These are phyloP conservation scores for Dermatemys mawii DNA, from an alignment of 2,113 vertebrate genomes.

Conservation along the genomic window DNA sequence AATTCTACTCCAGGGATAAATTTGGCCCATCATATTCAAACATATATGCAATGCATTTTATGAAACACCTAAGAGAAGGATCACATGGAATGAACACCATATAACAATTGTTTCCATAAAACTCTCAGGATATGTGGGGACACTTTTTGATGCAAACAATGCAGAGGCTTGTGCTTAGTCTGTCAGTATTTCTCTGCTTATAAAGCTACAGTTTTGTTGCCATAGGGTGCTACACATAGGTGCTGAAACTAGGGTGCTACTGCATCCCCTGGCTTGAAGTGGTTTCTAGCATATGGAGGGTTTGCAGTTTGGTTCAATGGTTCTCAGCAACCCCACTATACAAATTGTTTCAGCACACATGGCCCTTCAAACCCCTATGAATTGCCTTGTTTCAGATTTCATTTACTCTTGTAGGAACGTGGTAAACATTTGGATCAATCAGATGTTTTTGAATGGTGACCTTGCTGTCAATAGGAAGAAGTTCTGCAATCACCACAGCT, in stretches of 20 bases:
- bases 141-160: neutral
- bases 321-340: too few species aligned
- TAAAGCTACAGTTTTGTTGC: neutral
- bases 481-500: neutral
- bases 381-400: neutral
- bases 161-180: neutral
- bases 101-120: neutral
- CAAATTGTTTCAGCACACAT: too few species aligned
- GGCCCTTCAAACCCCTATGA: neutral
- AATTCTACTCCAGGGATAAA: neutral
- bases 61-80: neutral
- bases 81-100: neutral
- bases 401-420: constrained; percentile 2
- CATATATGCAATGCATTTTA: neutral
- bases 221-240: neutral
- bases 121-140: neutral
- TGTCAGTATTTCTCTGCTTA: fast-evolving
- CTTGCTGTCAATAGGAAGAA: neutral
- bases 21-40: neutral
- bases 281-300: too few species aligned
- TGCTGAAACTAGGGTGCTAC: too few species aligned
- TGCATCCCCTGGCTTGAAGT: too few species aligned
- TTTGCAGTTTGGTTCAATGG: too few species aligned
- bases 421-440: neutral
- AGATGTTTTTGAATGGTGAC: neutral